Evolutionary conservation across 1,140 invertebrate species (phyloP), one percentile per base, ranked within the genome.

Genomic region (Lepidotrigona ventralis): DNA sequence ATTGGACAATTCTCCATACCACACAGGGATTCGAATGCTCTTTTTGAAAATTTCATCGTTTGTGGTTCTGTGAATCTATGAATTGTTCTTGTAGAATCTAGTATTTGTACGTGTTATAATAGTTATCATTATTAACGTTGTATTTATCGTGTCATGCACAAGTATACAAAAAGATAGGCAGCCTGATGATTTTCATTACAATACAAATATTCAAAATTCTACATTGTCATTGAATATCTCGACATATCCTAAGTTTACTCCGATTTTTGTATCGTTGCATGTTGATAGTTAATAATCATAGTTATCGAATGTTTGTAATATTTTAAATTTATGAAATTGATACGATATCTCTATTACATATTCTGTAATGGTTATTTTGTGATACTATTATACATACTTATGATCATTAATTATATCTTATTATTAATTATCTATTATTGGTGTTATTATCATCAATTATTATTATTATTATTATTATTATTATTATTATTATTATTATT

Each of bases 281-380:
- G 89, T 86, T 86, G 68, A 77, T 90, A 89, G 84, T 85, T 85
- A 73, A 78, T 86, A 82, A 64, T 86, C 72, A 63, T 79, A 85
- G 85, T 60, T 77, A 70, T 83, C 80, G 76, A 51, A 84, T 84
- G 60, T 76, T 85, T 81, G 79, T 71, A 76, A 88, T 66, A 78
- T 85, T 77, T 84, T 68, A 80, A 74, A 85, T 66, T 73, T 68
- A 33, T 80, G 53, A 89, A 69, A 90, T 78, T 81, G 84, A 79
- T 89, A 84, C 68, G 39, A 73, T 79, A 85, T 84, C 60, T 85
- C 26, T 84, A 87, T 88, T 86, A 81, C 66, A 68, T 89, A 91
- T 91, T 81, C 79, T 91, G 85, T 90, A 90, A 91, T 79, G 78
- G 89, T 91, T 91, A 90, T 88, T 90, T 92, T 92, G 91, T 92